Percentiles rank a stretch among this genome's conserved stretches.
phyloP scores from a whole-genome alignment of 2,888 invertebrate species.

The Gibbula magus region DNA sequence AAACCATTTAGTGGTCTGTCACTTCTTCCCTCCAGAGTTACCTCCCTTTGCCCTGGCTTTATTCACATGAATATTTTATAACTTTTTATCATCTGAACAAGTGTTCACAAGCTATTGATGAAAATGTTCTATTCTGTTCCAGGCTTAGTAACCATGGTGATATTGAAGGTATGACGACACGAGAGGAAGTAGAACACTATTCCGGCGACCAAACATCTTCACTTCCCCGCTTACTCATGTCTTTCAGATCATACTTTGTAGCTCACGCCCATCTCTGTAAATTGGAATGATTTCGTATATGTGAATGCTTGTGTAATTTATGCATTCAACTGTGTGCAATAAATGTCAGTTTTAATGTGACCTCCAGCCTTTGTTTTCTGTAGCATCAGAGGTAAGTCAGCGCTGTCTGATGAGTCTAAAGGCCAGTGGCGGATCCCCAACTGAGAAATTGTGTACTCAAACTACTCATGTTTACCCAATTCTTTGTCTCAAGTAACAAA shows the following conservation, averaged over 20 bases:
- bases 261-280: not conserved
- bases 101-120: not conserved
- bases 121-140: slow-evolving; percentile 22
- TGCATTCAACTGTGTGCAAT: slow-evolving; percentile 5
- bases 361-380: too few species aligned
- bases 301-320: slow-evolving; percentile 3
- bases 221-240: slow-evolving; percentile 3
- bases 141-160: slow-evolving; percentile 49
- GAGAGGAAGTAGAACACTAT: not conserved
- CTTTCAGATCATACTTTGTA: not conserved
- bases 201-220: not conserved
- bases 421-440: too few species aligned
- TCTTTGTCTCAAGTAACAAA: too few species aligned
- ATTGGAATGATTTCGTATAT: not conserved
- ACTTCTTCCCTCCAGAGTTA: too few species aligned
- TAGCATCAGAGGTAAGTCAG: too few species aligned
- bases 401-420: too few species aligned
- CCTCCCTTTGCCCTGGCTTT: too few species aligned
- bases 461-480: too few species aligned
- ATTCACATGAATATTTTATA: too few species aligned
- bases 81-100: too few species aligned
- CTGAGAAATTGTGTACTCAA: too few species aligned
- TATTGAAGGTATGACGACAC: slow-evolving; percentile 39
- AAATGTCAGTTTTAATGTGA: not conserved
- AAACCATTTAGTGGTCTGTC: too few species aligned